phyloP scores from a whole-genome alignment of 2,888 invertebrate species.

The Crossocerus cetratus region DNA sequence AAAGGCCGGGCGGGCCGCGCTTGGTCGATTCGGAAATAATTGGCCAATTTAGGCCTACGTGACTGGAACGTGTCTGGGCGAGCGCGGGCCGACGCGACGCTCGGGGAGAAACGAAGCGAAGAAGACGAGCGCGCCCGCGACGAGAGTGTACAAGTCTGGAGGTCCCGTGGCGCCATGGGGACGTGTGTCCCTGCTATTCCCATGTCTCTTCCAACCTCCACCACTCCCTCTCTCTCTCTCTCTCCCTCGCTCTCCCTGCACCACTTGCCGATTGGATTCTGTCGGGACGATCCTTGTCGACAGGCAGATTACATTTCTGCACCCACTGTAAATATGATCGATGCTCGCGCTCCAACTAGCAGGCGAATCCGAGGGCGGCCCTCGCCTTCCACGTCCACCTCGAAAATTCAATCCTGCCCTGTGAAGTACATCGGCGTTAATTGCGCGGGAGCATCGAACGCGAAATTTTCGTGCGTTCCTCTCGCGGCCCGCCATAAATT shows the following conservation, averaged over 20 bases:
- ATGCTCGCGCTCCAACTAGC: slow-evolving; percentile 32
- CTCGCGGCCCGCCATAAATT: too few species aligned
- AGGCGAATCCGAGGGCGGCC: neutral
- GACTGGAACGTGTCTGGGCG: slow-evolving; percentile 61
- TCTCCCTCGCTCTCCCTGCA: slow-evolving; percentile 12
- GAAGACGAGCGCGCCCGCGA: too few species aligned
- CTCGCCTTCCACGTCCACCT: too few species aligned
- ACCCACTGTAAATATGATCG: slow-evolving; percentile 60
- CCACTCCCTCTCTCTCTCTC: neutral
- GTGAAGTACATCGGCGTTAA: too few species aligned
- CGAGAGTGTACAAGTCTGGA: neutral
- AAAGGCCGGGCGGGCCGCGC: slow-evolving; percentile 52
- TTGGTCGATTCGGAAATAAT: slow-evolving; percentile 66
- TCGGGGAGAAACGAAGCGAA: slow-evolving; percentile 25
- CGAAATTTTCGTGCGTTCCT: too few species aligned
- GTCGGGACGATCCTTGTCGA: slow-evolving; percentile 46
- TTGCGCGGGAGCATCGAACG: too few species aligned
- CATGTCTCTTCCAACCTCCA: slow-evolving; percentile 19
- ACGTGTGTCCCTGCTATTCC: neutral
- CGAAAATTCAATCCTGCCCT: too few species aligned
- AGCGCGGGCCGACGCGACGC: slow-evolving; percentile 12
- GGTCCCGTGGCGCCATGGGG: slow-evolving; percentile 54
- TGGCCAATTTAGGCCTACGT: slow-evolving; percentile 70
- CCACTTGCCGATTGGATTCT: slow-evolving; percentile 19
- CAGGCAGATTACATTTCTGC: slow-evolving; percentile 56